phyloP scores from a whole-genome alignment of 2,888 invertebrate species.

The Polietes domitor region DNA sequence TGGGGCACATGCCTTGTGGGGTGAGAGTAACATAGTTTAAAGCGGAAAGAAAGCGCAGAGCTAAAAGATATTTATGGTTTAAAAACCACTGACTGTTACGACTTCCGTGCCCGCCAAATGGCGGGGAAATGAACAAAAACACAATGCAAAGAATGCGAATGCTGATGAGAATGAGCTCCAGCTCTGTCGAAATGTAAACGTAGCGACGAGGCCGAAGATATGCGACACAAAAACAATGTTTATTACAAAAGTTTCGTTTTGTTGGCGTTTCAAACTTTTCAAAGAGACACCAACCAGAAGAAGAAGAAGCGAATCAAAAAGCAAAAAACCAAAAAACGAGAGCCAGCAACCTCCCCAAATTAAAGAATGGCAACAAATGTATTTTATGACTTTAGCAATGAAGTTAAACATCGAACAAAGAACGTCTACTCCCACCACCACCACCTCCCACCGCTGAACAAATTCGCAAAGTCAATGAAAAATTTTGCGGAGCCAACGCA shows the following conservation, averaged over 20 bases:
- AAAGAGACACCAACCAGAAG: neutral
- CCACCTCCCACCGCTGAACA: neutral
- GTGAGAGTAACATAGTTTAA: neutral
- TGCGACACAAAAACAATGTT: neutral
- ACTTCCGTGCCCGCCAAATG: conserved; percentile 10
- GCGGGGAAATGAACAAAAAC: neutral
- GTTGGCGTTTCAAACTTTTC: neutral
- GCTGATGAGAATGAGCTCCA: too few relatives aligned
- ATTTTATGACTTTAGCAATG: conserved; percentile 53
- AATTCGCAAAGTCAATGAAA: conserved; percentile 51
- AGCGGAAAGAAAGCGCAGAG: neutral
- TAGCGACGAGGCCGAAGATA: neutral
- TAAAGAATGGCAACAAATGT: conserved; percentile 59
- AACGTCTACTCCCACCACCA: neutral
- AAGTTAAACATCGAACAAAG: conserved; percentile 39
- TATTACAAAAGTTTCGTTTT: conserved; percentile 27
- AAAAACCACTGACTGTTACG: conserved; percentile 20
- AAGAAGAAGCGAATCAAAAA: neutral
- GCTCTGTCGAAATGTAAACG: neutral
- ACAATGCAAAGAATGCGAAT: neutral
- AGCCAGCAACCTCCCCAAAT: neutral
- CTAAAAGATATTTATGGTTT: conserved; percentile 19
- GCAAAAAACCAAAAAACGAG: neutral
- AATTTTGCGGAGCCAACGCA: conserved; percentile 40
- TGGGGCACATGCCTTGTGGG: too few relatives aligned